These are phyloP conservation scores for Ranitomeya imitator DNA, from an alignment of 2,113 vertebrate genomes.

Conservation along the genomic window DNA sequence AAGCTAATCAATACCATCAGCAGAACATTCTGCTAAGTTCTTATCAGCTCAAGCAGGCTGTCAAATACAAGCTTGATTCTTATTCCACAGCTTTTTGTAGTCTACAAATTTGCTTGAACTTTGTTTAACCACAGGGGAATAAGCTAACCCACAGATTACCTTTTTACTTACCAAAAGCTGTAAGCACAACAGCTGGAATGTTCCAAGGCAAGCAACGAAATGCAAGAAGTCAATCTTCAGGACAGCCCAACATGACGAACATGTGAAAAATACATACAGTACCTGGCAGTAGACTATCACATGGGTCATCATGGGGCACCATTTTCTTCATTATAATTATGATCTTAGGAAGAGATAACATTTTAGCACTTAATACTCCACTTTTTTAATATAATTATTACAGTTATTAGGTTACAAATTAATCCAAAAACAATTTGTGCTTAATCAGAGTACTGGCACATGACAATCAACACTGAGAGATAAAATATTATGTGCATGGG, in stretches of 20 bases:
- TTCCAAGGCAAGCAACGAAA: conserved; percentile 18
- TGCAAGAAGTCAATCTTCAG: not conserved
- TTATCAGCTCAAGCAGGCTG: conserved; percentile 45
- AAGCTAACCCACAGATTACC: conserved; percentile 39
- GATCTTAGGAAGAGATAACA: too few relatives aligned
- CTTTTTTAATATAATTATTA: too few relatives aligned
- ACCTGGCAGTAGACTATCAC: too few relatives aligned
- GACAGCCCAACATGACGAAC: not conserved
- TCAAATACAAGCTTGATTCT: conserved; percentile 48
- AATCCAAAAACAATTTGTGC: too few relatives aligned
- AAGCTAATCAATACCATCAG: conserved; percentile 52
- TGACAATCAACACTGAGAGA: too few relatives aligned
- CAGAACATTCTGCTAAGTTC: conserved; percentile 50
- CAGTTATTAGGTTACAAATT: too few relatives aligned
- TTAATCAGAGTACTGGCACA: too few relatives aligned
- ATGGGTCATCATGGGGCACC: too few relatives aligned
- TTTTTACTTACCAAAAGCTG: conserved; percentile 28
- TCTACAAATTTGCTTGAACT: conserved; percentile 48
- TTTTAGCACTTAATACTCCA: too few relatives aligned
- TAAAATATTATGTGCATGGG: too few relatives aligned
- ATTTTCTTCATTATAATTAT: too few relatives aligned
- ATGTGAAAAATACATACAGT: not conserved
- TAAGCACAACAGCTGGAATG: not conserved
- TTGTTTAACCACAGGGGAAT: conserved; percentile 51
- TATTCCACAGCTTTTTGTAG: conserved; percentile 33